Evolutionary conservation across 2,888 invertebrate genomes (phyloP), one percentile per base, ranked within the genome.

Genomic region (Himalopsyche tibetana): DNA sequence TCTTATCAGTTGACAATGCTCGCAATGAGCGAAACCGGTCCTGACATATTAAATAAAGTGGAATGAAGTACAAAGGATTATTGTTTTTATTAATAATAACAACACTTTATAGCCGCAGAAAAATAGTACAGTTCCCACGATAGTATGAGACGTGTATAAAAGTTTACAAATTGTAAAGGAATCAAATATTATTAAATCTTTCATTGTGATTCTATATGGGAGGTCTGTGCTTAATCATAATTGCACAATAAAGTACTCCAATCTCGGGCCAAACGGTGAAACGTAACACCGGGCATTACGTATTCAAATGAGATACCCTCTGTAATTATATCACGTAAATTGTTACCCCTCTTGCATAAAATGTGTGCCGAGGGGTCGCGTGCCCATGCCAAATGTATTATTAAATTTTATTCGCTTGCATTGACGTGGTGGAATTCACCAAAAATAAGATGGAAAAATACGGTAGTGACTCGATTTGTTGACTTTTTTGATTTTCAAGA

Each of bases 221-320:
- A 36, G 74, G 74, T 38, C 74, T 74, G 36, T 74, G 15, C 74
- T 74, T 74, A 74, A 74, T 74, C 74, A 74, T 38, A 74, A 74
- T 74, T 74, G 74, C 74, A 74, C 74, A 74, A 74, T 74, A 36
- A 74, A 74, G 38, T 74, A 74, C 74, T 38, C 74, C 74, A 74
- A 74, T 74, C 74, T 74, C 74, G 38, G 74, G 74, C 36, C 11
- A 74, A 74, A 28, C 15, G 63, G 74, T 38, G 74, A 36, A 74
- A 74, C 74, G 74, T 74, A 74, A 74, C 74, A 74, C 74, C 74
- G 74, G 81, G 56, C 84, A 84, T 80, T 84, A 80, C 80, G 80
- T 74, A 84, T 84, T 84, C 84, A 84, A 55, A 84, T 56, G 84
- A 84, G 81, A 55, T 84, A 80, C 81, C 81, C 80, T 63, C 84